Percentiles rank a stretch among this genome's conserved stretches.
Conservation (phyloP, 1,140 invertebrate species). For the Atta colombica region DNA sequence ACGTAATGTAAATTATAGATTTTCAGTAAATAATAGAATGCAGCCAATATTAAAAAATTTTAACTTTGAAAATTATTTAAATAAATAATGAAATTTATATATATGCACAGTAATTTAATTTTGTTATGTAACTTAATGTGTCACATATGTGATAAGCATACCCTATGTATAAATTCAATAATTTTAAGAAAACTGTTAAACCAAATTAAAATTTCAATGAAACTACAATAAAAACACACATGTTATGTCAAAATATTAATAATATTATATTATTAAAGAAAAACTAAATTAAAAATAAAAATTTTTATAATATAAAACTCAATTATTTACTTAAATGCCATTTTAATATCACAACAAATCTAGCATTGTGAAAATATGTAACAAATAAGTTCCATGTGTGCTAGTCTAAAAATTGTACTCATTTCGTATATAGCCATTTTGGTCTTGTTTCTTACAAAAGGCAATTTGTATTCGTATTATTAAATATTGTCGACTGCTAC, state of each 20-base stretch:
- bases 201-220: not conserved
- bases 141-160: not conserved
- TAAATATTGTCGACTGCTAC: conserved; percentile 90
- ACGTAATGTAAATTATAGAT: no score
- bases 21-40: no score
- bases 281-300: not conserved
- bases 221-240: not conserved
- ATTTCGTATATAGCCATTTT: conserved; percentile 62
- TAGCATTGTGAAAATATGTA: conserved; percentile 64
- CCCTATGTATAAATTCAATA: not conserved
- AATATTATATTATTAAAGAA: not conserved
- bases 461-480: conserved; percentile 65
- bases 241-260: conserved; percentile 1
- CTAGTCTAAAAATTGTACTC: conserved; percentile 49
- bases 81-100: not conserved
- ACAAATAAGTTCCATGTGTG: conserved; percentile 60
- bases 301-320: not conserved
- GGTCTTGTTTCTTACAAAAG: conserved; percentile 69
- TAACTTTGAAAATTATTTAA: conserved; percentile 20
- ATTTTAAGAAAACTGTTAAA: conserved; percentile 11
- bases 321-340: conserved; percentile 28
- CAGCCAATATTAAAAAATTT: not conserved
- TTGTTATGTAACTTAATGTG: conserved; percentile 2
- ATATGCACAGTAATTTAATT: not conserved
- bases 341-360: conserved; percentile 70